A percentile compares a stretch with the other conserved stretches of the same genome.
These are phyloP conservation scores for Pogonocichla stellata DNA, from an alignment of 2,113 vertebrate genomes.

Conservation along the genomic window DNA sequence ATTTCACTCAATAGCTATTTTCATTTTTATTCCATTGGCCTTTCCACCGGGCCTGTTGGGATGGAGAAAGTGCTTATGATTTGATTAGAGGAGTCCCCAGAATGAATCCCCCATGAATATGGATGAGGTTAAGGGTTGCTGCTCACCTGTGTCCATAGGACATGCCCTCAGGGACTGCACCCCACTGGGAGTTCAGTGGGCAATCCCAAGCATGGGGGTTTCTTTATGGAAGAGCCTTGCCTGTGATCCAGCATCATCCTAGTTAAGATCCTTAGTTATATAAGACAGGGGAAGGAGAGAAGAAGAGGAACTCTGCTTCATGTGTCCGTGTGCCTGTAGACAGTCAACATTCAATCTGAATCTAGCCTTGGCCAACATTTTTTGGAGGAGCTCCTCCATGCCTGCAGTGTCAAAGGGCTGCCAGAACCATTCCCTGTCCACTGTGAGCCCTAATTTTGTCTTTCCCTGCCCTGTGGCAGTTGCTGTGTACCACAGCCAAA, in stretches of 20 bases:
- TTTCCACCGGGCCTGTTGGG: neutral
- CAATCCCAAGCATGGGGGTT: neutral
- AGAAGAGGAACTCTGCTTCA: neutral
- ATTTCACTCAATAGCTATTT: slow-evolving; percentile 51
- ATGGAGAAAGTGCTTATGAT: neutral
- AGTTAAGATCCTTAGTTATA: neutral
- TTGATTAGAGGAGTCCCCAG: neutral
- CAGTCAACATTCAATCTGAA: neutral
- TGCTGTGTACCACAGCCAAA: neutral
- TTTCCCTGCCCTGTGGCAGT: neutral
- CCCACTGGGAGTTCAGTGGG: neutral
- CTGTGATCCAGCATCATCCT: neutral
- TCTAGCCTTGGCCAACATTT: neutral
- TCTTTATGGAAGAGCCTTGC: neutral
- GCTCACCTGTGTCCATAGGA: neutral
- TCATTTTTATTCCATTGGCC: slow-evolving; percentile 49
- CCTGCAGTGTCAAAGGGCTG: neutral
- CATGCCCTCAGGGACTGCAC: neutral
- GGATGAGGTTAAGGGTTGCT: neutral
- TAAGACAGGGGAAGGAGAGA: neutral
- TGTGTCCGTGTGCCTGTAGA: neutral
- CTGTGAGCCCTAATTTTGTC: neutral
- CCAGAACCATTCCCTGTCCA: neutral
- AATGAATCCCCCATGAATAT: neutral
- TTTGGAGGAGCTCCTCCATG: neutral